Base-by-base conservation (phyloP, 2,113 vertebrate genomes). In the Chamaea fasciata region DNA sequence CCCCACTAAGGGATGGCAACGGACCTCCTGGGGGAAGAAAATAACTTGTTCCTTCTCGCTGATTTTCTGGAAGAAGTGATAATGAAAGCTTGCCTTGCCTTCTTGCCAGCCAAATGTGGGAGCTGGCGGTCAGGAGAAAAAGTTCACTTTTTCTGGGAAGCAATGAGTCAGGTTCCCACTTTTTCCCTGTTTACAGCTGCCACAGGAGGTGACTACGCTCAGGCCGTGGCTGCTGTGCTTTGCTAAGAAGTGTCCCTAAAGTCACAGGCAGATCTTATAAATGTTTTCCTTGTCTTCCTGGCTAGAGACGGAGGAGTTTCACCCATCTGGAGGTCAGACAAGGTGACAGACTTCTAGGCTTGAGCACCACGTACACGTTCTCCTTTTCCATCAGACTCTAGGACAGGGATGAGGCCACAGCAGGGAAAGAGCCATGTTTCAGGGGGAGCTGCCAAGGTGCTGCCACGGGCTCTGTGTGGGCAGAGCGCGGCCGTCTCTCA, bases 401-500 rank as follows among this genome's bases (percentile, higher is more conserved):
- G 2, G 50, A 33, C 42, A 76, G 81, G 57, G n/a, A 44, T 5
- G 49, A 15, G 35, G 41, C 30, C 31, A 22, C 8, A 7, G 47
- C 27, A n/a, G 52, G n/a, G 64, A 33, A 89, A 62, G 63, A 6
- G 0, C 23, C 0, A 3, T 0, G 1, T 75, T 63, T 47, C 18
- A 4, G 33, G 62, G 35, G 52, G 22, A 77, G 28, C 22, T 65
- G 52, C n/a, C 0, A 0, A 50, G 47, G 50, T 3, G 9, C 71
- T 12, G 44, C 53, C 47, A 10, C 46, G 35, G 76, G 47, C 10
- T 0, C 82, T 21, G 39, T 16, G 81, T 79, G 69, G 60, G 87
- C 33, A 71, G 69, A 78, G 27, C 0, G 2, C 0, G 1, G 8
- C 56, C 0, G 0, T 28, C 28, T 80, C 57, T 60, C 2, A 0